These are phyloP conservation scores for Malachius bipustulatus DNA, from an alignment of 2,888 invertebrate genomes.

Conservation along the genomic window DNA sequence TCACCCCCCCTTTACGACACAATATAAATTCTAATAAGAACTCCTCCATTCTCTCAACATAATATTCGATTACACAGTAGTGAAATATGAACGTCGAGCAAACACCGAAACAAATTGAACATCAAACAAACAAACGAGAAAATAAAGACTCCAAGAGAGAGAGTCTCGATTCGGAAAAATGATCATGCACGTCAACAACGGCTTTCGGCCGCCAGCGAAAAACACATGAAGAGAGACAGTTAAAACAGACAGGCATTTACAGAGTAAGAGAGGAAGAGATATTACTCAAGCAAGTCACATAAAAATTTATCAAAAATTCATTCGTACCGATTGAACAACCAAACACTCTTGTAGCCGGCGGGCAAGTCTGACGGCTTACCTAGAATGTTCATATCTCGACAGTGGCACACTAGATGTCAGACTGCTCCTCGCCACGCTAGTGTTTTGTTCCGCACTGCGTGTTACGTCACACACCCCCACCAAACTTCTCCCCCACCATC, in stretches of 20 bases:
- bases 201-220: conserved; percentile 6
- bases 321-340: conserved; percentile 33
- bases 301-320: conserved; percentile 30
- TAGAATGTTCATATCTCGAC: conserved; percentile 40
- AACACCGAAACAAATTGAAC: conserved; percentile 1
- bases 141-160: conserved; percentile 4
- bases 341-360: conserved; percentile 25
- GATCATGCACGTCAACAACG: conserved; percentile 18
- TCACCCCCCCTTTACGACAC: too few relatives aligned
- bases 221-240: conserved; percentile 13
- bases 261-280: conserved; percentile 15
- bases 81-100: too few relatives aligned
- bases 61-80: too few relatives aligned
- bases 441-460: conserved; percentile 39
- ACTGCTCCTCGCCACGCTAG: conserved; percentile 32
- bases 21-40: too few relatives aligned
- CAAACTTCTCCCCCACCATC: conserved; percentile 12
- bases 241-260: conserved; percentile 13
- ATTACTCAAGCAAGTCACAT: conserved; percentile 25
- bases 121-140: conserved; percentile 4
- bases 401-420: conserved; percentile 38
- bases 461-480: conserved; percentile 34
- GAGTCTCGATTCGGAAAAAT: conserved; percentile 9
- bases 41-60: too few relatives aligned
- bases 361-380: conserved; percentile 33